Evolutionary conservation across 64 coral and sea anemone genomes (phyloP).

Genomic region (Platygyra sinensis): DNA sequence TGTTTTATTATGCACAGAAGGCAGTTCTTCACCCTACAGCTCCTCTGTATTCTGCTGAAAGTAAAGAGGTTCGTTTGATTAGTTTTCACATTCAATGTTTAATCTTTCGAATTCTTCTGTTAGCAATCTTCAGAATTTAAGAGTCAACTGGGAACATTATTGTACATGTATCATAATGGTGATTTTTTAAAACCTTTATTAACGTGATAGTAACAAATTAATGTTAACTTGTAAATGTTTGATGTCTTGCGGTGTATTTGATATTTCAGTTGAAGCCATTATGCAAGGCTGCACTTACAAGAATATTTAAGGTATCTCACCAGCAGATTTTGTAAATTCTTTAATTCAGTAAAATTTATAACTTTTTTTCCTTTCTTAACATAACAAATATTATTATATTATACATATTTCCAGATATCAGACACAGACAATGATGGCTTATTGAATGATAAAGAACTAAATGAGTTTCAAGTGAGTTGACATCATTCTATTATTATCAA

Average conservation of each 20-base stretch:
- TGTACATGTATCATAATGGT: too few species aligned
- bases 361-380: background rate
- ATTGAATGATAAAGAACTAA: constrained; percentile 94
- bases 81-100: too few species aligned
- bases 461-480: constrained; percentile 88
- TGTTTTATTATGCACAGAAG: constrained; percentile 99
- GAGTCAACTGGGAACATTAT: too few species aligned
- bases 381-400: too few species aligned
- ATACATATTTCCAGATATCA: constrained; percentile 67
- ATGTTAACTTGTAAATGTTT: background rate
- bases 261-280: constrained; percentile 75
- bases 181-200: too few species aligned
- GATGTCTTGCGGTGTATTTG: background rate
- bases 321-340: background rate
- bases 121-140: too few species aligned
- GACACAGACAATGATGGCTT: constrained; percentile 91
- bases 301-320: constrained; percentile 93
- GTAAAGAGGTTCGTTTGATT: constrained; percentile 56
- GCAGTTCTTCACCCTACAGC: constrained; percentile 94
- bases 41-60: constrained; percentile 87
- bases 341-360: background rate
- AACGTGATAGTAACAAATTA: too few species aligned
- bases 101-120: too few species aligned
- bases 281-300: constrained; percentile 86
- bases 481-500: background rate